A percentile compares a stretch with the other conserved stretches of the same genome.
These are phyloP conservation scores for Chrysodeixis includens DNA, from an alignment of 2,888 invertebrate species.

Conservation along the genomic window DNA sequence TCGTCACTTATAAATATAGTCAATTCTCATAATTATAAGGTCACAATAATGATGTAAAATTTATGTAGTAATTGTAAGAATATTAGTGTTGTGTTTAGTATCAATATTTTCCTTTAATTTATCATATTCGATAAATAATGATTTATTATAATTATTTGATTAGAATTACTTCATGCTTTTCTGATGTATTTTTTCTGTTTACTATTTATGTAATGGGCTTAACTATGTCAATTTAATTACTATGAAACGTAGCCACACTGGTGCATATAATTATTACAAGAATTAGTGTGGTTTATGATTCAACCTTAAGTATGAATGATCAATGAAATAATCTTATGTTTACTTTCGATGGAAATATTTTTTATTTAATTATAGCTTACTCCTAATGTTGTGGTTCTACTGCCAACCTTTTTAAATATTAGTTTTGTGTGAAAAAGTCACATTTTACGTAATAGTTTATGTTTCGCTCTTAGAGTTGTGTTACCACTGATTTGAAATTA, in stretches of 20 bases:
- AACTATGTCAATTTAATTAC: not conserved
- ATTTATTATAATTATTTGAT: slow-evolving; percentile 48
- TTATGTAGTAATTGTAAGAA: slow-evolving; percentile 49
- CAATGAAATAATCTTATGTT: slow-evolving; percentile 5
- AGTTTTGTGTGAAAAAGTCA: slow-evolving; percentile 40
- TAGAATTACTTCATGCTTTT: slow-evolving; percentile 27
- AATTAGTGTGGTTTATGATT: slow-evolving; percentile 4
- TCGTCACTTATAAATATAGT: slow-evolving; percentile 83
- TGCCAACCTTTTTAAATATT: slow-evolving; percentile 36
- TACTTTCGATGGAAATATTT: not conserved
- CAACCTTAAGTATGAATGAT: not conserved
- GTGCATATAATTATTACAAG: slow-evolving; percentile 6
- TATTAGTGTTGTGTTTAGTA: slow-evolving; percentile 55
- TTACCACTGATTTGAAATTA: slow-evolving; percentile 57
- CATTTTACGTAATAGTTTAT: slow-evolving; percentile 47
- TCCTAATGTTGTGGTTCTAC: slow-evolving; percentile 42
- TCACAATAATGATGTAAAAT: slow-evolving; percentile 64
- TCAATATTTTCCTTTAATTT: slow-evolving; percentile 41
- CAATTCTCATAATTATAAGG: slow-evolving; percentile 73
- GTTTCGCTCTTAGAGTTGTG: slow-evolving; percentile 60
- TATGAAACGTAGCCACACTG: slow-evolving; percentile 1
- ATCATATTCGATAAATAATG: slow-evolving; percentile 36
- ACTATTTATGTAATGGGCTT: not conserved
- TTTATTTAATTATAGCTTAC: slow-evolving; percentile 22
- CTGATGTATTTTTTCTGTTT: slow-evolving; percentile 12